These are phyloP conservation scores for Varroa destructor DNA, from an alignment of 1,140 invertebrate species.

Conservation along the genomic window DNA sequence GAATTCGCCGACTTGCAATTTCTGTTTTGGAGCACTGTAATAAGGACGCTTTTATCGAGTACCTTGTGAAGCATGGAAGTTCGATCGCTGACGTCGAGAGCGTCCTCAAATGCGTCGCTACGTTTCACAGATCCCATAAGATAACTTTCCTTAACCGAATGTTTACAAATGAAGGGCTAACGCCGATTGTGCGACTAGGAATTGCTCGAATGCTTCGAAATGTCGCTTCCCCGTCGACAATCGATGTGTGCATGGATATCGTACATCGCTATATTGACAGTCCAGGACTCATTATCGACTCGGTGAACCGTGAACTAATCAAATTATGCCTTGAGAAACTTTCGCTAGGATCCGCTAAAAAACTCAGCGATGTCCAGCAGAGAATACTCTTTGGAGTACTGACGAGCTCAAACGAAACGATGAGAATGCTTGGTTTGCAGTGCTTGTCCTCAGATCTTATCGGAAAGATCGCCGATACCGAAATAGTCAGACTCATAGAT, in stretches of 20 bases:
- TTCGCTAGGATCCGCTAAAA: background rate
- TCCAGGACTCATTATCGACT: background rate
- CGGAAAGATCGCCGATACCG: background rate
- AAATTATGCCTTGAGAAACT: slow-evolving; percentile 1
- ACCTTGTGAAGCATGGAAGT: slow-evolving; percentile 11
- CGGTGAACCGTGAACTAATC: background rate
- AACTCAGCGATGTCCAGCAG: background rate
- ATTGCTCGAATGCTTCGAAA: background rate
- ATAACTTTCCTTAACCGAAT: slow-evolving; percentile 5
- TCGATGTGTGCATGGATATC: background rate
- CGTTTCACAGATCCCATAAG: slow-evolving; percentile 6
- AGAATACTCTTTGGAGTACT: slow-evolving; percentile 5
- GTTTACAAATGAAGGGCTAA: slow-evolving; percentile 1
- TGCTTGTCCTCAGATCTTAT: background rate
- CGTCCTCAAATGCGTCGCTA: slow-evolving; percentile 3
- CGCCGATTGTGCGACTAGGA: slow-evolving; percentile 1
- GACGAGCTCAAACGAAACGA: slow-evolving; percentile 7
- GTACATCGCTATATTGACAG: background rate
- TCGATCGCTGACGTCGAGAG: background rate
- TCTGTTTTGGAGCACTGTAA: background rate
- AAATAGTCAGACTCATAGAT: background rate
- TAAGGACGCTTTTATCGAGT: background rate
- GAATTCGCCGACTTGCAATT: background rate
- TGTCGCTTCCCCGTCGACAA: background rate
- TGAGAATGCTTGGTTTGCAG: background rate